These are phyloP conservation scores for Eptatretus atami DNA, from an alignment of 2,797 vertebrate genomes.

Conservation along the genomic window DNA sequence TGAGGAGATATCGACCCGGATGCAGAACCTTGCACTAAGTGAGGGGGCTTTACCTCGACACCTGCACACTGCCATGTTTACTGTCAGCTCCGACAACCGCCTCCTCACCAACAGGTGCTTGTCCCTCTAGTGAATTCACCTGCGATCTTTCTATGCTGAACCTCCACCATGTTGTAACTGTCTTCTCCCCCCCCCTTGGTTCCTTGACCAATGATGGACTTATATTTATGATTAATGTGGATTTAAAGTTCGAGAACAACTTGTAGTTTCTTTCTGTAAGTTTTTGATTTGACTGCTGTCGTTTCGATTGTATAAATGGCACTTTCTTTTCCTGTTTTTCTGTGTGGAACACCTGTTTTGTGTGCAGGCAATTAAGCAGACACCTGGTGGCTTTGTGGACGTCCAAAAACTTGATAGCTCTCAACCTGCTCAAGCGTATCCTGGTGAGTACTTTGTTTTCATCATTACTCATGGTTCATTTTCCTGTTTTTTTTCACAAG, in stretches of 20 bases:
- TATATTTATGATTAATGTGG: too few relatives aligned
- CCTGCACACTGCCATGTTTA: constrained; percentile 87
- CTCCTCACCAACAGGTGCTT: constrained; percentile 90
- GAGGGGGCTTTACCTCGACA: constrained; percentile 86
- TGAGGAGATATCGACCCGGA: constrained; percentile 90
- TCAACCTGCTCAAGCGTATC: constrained; percentile 78
- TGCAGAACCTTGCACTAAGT: constrained; percentile 91
- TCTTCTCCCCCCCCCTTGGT: constrained; percentile 4
- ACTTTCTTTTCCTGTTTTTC: too few relatives aligned
- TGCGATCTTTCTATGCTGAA: constrained; percentile 6
- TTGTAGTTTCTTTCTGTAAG: too few relatives aligned
- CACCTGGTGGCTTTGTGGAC: constrained; percentile 94
- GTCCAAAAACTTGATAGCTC: constrained; percentile 59
- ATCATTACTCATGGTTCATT: too few relatives aligned
- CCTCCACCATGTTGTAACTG: constrained; percentile 9
- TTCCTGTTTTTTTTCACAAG: not conserved
- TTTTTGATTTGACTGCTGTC: too few relatives aligned
- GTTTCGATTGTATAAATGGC: too few relatives aligned
- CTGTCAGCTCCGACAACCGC: constrained; percentile 70
- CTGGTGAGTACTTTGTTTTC: constrained; percentile 28
- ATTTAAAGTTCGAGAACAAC: too few relatives aligned
- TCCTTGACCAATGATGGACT: not conserved
- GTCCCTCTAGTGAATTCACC: too few relatives aligned
- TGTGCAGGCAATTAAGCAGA: constrained; percentile 71
- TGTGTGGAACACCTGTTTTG: constrained; percentile 8